Evolutionary conservation across 1,140 invertebrate genomes (phyloP).

Genomic region (Carcinoscorpius rotundicauda): DNA sequence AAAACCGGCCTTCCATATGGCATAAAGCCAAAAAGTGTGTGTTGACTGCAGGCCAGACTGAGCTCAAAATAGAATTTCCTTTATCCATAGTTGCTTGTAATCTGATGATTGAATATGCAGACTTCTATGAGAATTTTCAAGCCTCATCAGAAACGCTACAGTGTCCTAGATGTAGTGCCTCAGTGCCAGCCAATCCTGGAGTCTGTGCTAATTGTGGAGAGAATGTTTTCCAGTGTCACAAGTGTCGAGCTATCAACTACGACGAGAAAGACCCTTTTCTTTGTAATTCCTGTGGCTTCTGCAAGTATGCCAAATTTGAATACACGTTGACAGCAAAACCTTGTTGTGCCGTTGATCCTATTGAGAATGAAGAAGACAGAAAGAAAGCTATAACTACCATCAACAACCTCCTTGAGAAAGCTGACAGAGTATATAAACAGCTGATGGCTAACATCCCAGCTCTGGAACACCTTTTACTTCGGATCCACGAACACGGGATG

Average conservation of each 20-base stretch:
- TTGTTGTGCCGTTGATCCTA: constrained; percentile 91
- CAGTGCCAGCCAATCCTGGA: constrained; percentile 90
- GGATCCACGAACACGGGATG: constrained; percentile 56
- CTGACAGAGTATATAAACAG: constrained; percentile 85
- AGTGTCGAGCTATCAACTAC: constrained; percentile 82
- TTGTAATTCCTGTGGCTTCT: constrained; percentile 96
- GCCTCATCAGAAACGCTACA: constrained; percentile 81
- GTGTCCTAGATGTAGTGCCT: constrained; percentile 89
- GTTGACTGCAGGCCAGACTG: constrained; percentile 79
- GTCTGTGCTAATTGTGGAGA: constrained; percentile 96
- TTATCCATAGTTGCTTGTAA: constrained; percentile 94
- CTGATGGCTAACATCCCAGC: constrained; percentile 73
- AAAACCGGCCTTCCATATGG: constrained; percentile 91
- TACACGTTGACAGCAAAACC: constrained; percentile 74
- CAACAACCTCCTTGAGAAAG: constrained; percentile 80
- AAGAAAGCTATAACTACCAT: constrained; percentile 87
- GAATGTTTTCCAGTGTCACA: constrained; percentile 88
- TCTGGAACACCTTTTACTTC: constrained; percentile 65
- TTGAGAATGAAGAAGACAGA: constrained; percentile 91
- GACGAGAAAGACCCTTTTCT: constrained; percentile 98
- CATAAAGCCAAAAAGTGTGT: constrained; percentile 88
- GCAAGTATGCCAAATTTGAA: constrained; percentile 99
- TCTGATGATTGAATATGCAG: constrained; percentile 97
- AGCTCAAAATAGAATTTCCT: constrained; percentile 91
- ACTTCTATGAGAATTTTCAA: constrained; percentile 83